Percentiles rank a stretch among this genome's conserved stretches.
Conservation (phyloP, 2,113 vertebrate genomes). For the Malurus cyaneus region DNA sequence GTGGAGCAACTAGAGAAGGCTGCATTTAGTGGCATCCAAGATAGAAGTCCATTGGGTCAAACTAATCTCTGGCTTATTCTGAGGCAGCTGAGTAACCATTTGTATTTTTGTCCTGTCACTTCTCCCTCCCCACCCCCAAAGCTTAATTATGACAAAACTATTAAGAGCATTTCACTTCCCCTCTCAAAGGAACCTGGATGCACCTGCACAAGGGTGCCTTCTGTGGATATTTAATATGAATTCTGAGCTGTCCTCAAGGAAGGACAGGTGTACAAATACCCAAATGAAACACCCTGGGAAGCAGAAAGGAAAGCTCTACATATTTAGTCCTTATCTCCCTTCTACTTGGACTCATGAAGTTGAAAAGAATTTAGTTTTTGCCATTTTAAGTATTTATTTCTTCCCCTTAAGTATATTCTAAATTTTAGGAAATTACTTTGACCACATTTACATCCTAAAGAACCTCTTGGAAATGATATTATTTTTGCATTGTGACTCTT, state of each 20-base stretch:
- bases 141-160: background rate
- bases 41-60: background rate
- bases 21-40: background rate
- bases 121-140: background rate
- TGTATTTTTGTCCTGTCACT: background rate
- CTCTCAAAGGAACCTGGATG: background rate
- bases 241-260: background rate
- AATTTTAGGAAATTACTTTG: background rate
- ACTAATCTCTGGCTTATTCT: background rate
- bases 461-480: background rate
- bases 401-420: background rate
- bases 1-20: background rate
- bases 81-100: background rate
- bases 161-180: background rate
- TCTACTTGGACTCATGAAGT: background rate
- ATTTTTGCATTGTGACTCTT: background rate
- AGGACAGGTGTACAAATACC: background rate
- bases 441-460: background rate
- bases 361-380: background rate
- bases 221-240: background rate
- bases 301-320: background rate
- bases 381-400: background rate
- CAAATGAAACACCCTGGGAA: background rate
- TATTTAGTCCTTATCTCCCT: background rate
- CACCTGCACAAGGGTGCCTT: background rate